A percentile compares a stretch with the other conserved stretches of the same genome.
phyloP scores from a whole-genome alignment of 2,797 vertebrate genomes.

The Lepilemur septentrionalis region DNA sequence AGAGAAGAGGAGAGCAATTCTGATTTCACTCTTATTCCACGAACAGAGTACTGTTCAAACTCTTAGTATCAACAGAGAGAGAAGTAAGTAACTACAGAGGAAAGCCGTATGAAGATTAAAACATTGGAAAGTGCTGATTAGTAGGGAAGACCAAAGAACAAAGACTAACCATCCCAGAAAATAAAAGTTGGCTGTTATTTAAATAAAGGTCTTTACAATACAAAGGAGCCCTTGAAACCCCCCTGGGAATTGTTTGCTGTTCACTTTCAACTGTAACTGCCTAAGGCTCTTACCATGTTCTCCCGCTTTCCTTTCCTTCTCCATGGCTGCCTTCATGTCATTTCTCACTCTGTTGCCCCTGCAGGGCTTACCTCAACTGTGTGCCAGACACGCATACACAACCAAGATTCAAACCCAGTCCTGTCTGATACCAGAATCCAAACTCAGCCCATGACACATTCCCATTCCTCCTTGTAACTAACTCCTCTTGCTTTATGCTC shows the following conservation, averaged over 20 bases:
- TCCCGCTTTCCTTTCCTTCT: neutral
- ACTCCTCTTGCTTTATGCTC: neutral
- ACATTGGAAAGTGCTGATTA: neutral
- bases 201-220: slow-evolving; percentile 28
- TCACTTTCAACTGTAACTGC: neutral
- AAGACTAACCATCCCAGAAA: neutral
- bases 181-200: neutral
- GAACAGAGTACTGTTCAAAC: neutral
- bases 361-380: neutral
- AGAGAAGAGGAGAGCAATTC: neutral
- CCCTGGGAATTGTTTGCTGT: neutral
- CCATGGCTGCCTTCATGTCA: neutral
- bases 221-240: neutral
- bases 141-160: neutral
- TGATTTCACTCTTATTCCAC: neutral
- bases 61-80: neutral
- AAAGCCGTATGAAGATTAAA: neutral
- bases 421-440: neutral
- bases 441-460: neutral
- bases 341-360: neutral
- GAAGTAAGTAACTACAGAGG: neutral
- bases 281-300: neutral
- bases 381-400: neutral
- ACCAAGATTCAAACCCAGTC: neutral
- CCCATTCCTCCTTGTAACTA: neutral